Base-by-base conservation (phyloP, 2,113 vertebrate genomes). In the human region DNA sequence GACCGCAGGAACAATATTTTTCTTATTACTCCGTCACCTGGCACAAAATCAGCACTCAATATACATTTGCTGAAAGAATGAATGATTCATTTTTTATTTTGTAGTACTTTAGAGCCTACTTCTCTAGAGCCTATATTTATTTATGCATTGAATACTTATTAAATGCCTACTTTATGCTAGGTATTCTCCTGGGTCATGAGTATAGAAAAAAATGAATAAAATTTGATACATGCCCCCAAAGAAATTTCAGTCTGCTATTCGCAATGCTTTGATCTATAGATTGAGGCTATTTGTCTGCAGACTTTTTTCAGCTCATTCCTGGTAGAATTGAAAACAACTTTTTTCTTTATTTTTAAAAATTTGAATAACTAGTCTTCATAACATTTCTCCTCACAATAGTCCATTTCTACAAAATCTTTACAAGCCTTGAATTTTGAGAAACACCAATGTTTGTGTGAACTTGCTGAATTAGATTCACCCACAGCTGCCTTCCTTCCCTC, bases 161-260 rank as follows among this genome's bases (percentile, higher is more conserved):
- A 90, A 93, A 52, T 32, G 38, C 10, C 48, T 76, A 81, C 50
- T 85, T 85, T 70, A 23, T 81, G 14, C 57, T 87, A 82, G 35
- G 52, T 84, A 23, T 0, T 61, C 9, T 72, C 12, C 27, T 89
- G 48, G 11, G 27, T 50, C 35, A 78, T 64, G 6, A 70, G 3
- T 70, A 50, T 27, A 70, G 52, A 94, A 89, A 96, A 91, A 96
- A 89, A 92, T 70, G 50, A 81, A 81, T 84, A 61, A 88, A 90
- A 75, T 8, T 75, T 83, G 75, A 89, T 57, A 66, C 7, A 57
- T 66, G 8, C 16, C 25, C 30, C 30, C 23, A 72, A 43, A 66
- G 35, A 93, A 27, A 89, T 68, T 13, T 75, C 78, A 59, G 38
- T 68, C 25, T 25, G 18, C 6, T 50, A 18, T 66, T 50, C 89